Percentiles rank a stretch among this genome's conserved stretches.
These are phyloP conservation scores for Ophion obscuratus DNA, from an alignment of 2,888 invertebrate species.

Conservation along the genomic window DNA sequence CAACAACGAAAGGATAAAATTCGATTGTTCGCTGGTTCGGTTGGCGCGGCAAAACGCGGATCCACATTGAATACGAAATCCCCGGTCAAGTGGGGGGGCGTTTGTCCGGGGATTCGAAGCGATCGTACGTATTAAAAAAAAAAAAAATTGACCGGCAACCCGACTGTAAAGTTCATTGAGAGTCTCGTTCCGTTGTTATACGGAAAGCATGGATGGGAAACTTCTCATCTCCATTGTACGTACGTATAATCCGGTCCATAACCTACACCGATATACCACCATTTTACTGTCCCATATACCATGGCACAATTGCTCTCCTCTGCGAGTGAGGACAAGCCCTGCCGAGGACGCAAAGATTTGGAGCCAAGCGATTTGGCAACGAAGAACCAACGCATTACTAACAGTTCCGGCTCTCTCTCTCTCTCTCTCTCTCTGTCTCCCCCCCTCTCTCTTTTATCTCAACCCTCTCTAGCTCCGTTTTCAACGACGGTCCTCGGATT, in stretches of 20 bases:
- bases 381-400: conserved; percentile 64
- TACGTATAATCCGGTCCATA: conserved; percentile 42
- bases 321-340: conserved; percentile 54
- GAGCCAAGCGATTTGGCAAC: conserved; percentile 68
- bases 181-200: conserved; percentile 35
- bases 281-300: conserved; percentile 39
- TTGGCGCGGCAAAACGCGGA: conserved; percentile 40
- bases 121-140: conserved; percentile 42
- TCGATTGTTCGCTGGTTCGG: conserved; percentile 45
- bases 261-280: conserved; percentile 30
- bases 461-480: neutral
- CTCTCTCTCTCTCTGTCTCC: conserved; percentile 14
- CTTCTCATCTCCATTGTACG: conserved; percentile 52
- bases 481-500: conserved; percentile 10
- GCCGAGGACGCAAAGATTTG: conserved; percentile 64
- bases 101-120: conserved; percentile 24
- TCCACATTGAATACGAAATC: conserved; percentile 57
- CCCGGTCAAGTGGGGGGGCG: conserved; percentile 42
- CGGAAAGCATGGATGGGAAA: conserved; percentile 40
- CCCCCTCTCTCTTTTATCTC: conserved; percentile 18
- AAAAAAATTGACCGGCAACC: conserved; percentile 54
- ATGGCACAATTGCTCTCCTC: conserved; percentile 52
- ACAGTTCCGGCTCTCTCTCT: conserved; percentile 59
- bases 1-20: conserved; percentile 16
- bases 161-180: conserved; percentile 60